Evolutionary conservation across 2,888 invertebrate genomes (phyloP).

Genomic region (Amblyjoppa proteus): DNA sequence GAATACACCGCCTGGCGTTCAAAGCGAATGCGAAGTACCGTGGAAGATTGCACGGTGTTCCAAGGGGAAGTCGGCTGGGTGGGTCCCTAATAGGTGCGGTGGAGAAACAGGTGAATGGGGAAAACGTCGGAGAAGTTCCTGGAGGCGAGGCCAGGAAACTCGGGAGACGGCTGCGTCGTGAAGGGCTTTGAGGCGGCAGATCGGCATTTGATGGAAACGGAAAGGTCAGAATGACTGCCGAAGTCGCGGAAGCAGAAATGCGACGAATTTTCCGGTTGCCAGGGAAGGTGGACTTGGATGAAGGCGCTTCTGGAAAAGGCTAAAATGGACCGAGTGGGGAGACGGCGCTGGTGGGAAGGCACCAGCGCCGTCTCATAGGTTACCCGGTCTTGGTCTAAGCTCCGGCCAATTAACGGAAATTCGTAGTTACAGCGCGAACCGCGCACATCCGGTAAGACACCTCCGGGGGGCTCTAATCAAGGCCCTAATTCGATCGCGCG

Average conservation of each 20-base stretch:
- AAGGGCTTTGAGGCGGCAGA: background rate
- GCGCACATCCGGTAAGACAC: slow-evolving; percentile 46
- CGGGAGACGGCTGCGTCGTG: background rate
- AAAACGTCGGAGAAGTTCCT: slow-evolving; percentile 1
- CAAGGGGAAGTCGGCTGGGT: slow-evolving; percentile 50
- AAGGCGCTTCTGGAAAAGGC: slow-evolving; percentile 8
- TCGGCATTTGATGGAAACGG: background rate
- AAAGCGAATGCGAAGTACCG: slow-evolving; percentile 55
- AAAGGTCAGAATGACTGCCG: background rate
- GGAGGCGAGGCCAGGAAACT: background rate
- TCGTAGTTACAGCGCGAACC: slow-evolving; percentile 62
- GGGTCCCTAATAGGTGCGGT: slow-evolving; percentile 36
- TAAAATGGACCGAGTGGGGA: slow-evolving; percentile 3
- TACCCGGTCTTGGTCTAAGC: slow-evolving; percentile 52
- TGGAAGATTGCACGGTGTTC: slow-evolving; percentile 63
- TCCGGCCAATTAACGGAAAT: slow-evolving; percentile 66
- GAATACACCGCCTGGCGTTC: too few relatives aligned
- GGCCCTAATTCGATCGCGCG: slow-evolving; percentile 63
- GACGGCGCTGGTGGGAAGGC: slow-evolving; percentile 17
- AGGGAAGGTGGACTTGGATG: background rate
- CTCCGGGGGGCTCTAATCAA: slow-evolving; percentile 65
- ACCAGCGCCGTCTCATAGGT: slow-evolving; percentile 29
- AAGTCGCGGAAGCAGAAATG: slow-evolving; percentile 39
- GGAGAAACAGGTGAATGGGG: slow-evolving; percentile 20
- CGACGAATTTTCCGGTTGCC: slow-evolving; percentile 19